Percentiles rank a stretch among this genome's conserved stretches.
Evolutionary conservation across 2,113 vertebrate species (phyloP).

Genomic region (Cyanistes caeruleus): DNA sequence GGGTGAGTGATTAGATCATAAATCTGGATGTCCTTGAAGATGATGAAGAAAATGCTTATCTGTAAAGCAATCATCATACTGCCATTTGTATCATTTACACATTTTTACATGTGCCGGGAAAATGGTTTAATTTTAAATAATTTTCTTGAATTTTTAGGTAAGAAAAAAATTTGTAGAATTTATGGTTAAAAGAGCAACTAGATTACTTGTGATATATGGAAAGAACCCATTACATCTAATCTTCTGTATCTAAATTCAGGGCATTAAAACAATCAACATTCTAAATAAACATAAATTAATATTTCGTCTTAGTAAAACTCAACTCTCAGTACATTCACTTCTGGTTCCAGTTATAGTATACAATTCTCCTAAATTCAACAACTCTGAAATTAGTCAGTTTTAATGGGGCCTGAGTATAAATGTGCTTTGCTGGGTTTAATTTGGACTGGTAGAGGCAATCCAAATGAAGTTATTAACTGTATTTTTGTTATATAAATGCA

Average conservation of each 20-base stretch:
- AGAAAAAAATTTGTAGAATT: constrained; percentile 46
- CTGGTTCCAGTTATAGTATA: not conserved
- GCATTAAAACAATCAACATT: constrained; percentile 21
- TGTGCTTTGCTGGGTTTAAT: not conserved
- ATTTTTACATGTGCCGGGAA: constrained; percentile 82
- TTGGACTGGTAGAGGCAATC: not conserved
- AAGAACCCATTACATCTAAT: not conserved
- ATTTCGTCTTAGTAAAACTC: not conserved
- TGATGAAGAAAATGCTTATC: constrained; percentile 88
- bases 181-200: constrained; percentile 27
- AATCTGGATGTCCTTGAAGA: constrained; percentile 93
- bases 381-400: not conserved
- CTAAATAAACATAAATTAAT: constrained; percentile 3
- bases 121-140: constrained; percentile 74
- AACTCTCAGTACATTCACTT: not conserved
- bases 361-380: not conserved
- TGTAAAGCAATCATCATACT: constrained; percentile 91
- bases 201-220: constrained; percentile 14
- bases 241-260: not conserved
- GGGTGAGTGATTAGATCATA: constrained; percentile 87
- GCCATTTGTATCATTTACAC: constrained; percentile 86
- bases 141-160: constrained; percentile 51
- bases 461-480: not conserved
- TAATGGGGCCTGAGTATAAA: not conserved
- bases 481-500: not conserved